phyloP scores from a whole-genome alignment of 23 tunicate genomes.

The Styela plicata region DNA sequence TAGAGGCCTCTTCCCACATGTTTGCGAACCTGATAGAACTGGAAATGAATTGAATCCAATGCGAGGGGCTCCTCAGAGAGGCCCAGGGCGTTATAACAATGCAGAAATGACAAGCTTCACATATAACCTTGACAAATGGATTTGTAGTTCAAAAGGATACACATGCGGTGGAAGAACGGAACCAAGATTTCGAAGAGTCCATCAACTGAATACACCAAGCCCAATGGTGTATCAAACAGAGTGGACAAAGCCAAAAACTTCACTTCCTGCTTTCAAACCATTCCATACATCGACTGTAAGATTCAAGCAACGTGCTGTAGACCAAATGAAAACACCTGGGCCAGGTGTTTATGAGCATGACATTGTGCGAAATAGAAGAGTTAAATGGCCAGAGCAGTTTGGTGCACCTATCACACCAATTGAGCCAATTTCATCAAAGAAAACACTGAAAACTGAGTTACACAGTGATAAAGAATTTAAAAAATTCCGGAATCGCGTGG shows the following conservation, averaged over 20 bases:
- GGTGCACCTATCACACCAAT: conserved; percentile 81
- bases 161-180: conserved; percentile 79
- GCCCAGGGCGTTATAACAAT: conserved; percentile 86
- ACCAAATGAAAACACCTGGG: conserved; percentile 87
- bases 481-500: conserved; percentile 79
- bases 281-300: conserved; percentile 63
- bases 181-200: conserved; percentile 72
- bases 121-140: conserved; percentile 64
- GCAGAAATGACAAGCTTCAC: conserved; percentile 81
- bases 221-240: conserved; percentile 64
- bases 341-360: conserved; percentile 88
- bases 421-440: conserved; percentile 43
- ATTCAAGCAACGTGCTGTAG: conserved; percentile 52
- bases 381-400: conserved; percentile 88
- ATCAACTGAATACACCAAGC: conserved; percentile 63
- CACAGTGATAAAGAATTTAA: conserved; percentile 70
- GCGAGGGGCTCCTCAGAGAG: conserved; percentile 74
- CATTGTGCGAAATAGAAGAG: conserved; percentile 52
- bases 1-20: conserved; percentile 74
- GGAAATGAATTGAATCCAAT: conserved; percentile 79
- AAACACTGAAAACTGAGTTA: conserved; percentile 73
- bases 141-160: conserved; percentile 84
- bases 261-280: conserved; percentile 71
- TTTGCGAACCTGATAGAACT: conserved; percentile 74
- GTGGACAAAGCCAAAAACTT: conserved; percentile 51